Evolutionary conservation across 2,888 invertebrate genomes (phyloP).

Genomic region (Yponomeuta sedellus): DNA sequence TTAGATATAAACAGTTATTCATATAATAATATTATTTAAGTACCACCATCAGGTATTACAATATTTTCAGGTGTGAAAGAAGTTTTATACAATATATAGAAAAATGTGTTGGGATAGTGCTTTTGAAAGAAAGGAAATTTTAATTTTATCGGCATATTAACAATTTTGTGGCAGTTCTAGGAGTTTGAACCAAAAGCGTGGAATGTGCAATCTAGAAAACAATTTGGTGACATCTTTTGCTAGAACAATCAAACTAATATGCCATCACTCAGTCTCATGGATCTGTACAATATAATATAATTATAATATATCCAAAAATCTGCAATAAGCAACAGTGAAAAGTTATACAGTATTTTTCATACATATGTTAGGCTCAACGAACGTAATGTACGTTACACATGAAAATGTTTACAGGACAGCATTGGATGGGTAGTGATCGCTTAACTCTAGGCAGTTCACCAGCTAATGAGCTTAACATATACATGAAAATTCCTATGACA

Average conservation of each 20-base stretch:
- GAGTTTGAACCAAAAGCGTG: conserved; percentile 21
- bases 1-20: conserved; percentile 15
- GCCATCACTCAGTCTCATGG: conserved; percentile 65
- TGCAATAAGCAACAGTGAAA: conserved; percentile 46
- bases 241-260: conserved; percentile 43
- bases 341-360: conserved; percentile 37
- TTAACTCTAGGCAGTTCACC: not conserved
- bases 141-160: not conserved
- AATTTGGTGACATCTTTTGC: conserved; percentile 31
- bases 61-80: not conserved
- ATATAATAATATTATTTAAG: conserved; percentile 41
- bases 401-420: not conserved
- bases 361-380: conserved; percentile 22
- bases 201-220: conserved; percentile 39
- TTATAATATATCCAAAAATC: conserved; percentile 45
- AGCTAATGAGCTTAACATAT: not conserved
- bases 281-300: conserved; percentile 40
- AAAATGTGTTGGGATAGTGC: not conserved
- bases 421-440: not conserved
- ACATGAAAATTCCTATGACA: not conserved
- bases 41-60: conserved; percentile 29
- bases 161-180: conserved; percentile 20
- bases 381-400: not conserved
- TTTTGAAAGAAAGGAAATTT: not conserved
- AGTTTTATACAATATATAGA: not conserved